Evolutionary conservation across 2,888 invertebrate genomes (phyloP).

Genomic region (Chirona hameri): DNA sequence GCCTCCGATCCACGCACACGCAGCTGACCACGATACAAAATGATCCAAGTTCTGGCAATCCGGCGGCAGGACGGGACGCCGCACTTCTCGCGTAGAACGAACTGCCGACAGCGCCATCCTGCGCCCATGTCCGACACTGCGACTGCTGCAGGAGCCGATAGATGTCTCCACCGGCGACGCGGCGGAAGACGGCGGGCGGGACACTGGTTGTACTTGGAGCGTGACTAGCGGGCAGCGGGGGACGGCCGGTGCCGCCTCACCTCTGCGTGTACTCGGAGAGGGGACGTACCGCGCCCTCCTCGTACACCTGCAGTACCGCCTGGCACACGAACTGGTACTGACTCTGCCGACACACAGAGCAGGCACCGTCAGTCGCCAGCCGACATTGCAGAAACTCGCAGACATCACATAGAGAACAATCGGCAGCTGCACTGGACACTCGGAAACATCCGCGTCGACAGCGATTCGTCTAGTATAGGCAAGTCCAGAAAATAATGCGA

Average conservation of each 20-base stretch:
- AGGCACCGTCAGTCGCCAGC: neutral
- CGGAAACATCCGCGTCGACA: no score
- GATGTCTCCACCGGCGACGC: neutral
- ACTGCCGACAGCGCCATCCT: neutral
- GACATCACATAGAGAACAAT: no score
- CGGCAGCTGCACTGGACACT: no score
- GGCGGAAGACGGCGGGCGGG: neutral
- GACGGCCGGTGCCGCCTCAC: neutral
- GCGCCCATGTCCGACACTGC: neutral
- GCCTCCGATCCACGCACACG: neutral
- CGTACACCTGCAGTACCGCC: slow-evolving; percentile 87
- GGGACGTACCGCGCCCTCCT: slow-evolving; percentile 43
- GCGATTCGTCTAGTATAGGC: no score
- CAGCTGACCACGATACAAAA: neutral
- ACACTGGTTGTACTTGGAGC: slow-evolving; percentile 4
- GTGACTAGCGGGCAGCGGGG: slow-evolving; percentile 3
- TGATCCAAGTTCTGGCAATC: neutral
- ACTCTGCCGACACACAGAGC: slow-evolving; percentile 60
- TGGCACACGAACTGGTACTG: slow-evolving; percentile 99
- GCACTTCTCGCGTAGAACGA: no score
- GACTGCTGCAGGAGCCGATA: neutral
- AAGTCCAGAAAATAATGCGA: no score
- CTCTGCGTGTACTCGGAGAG: slow-evolving; percentile 9
- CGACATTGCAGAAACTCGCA: no score
- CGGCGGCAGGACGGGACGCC: neutral